phyloP scores from a whole-genome alignment of 2,888 invertebrate species.

The Ischnus inquisitorius region DNA sequence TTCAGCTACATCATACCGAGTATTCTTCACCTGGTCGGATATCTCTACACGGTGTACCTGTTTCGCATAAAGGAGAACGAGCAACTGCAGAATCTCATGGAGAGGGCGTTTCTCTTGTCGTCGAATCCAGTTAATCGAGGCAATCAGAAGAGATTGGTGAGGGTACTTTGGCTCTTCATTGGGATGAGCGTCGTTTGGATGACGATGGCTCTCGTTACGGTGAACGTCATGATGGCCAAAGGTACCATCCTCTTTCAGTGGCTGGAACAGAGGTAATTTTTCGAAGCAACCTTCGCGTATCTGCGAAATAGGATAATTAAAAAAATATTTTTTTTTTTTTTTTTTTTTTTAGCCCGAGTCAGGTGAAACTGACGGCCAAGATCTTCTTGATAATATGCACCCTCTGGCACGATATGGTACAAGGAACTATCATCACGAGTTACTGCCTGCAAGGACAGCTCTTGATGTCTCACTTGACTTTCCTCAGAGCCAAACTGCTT shows the following conservation, averaged over 20 bases:
- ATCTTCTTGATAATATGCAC: slow-evolving; percentile 89
- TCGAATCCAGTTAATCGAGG: slow-evolving; percentile 89
- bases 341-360: slow-evolving; percentile 85
- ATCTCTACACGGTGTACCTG: slow-evolving; percentile 90
- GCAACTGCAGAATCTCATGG: slow-evolving; percentile 93
- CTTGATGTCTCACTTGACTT: slow-evolving; percentile 91
- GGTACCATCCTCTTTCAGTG: slow-evolving; percentile 89
- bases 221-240: slow-evolving; percentile 89
- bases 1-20: slow-evolving; percentile 92
- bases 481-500: slow-evolving; percentile 90
- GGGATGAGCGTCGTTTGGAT: slow-evolving; percentile 90
- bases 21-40: slow-evolving; percentile 90
- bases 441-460: slow-evolving; percentile 94
- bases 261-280: slow-evolving; percentile 87
- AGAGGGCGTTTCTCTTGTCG: slow-evolving; percentile 92
- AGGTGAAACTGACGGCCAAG: slow-evolving; percentile 87
- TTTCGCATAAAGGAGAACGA: slow-evolving; percentile 93
- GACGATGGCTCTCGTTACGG: slow-evolving; percentile 89
- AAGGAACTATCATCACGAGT: slow-evolving; percentile 93
- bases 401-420: slow-evolving; percentile 92
- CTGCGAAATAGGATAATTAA: background rate
- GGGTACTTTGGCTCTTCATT: slow-evolving; percentile 91
- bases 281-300: slow-evolving; percentile 13
- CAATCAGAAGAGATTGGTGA: slow-evolving; percentile 90
- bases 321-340: slow-evolving; percentile 70